Base-by-base conservation (phyloP, 2,888 invertebrate species). In the Sylvicola cinctus region DNA sequence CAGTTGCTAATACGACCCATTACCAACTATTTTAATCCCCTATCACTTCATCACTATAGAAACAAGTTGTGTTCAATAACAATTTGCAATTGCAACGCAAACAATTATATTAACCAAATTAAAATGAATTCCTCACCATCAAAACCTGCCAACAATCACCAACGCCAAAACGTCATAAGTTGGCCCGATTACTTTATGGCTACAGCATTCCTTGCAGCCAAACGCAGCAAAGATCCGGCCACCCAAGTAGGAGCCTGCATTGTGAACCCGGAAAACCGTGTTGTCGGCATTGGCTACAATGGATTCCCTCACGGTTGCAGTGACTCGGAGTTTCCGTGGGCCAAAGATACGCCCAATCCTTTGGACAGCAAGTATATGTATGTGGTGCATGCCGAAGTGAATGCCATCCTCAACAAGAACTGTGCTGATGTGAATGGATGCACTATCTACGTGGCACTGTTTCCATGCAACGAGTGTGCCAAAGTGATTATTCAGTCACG, bases 151-250 rank as follows among this genome's bases (percentile, higher is more conserved):
- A n/a, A n/a, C n/a, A n/a, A n/a, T n/a, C n/a, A n/a, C n/a, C n/a
- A 77, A 54, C 60, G 76, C 28, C 43, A 50, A 26, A 68, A 70
- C 40, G 85, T 78, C 47, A 52, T 95, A 20, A 66, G 69, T 28
- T 95, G 93, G 93, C 66, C 74, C 38, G 95, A 96, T 43, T 95
- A 91, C 57, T 96, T 95, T 51, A 95, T 96, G 95, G 80, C 83
- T 1, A 70, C 76, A 7, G 91, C 93, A 3, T 73, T 90, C 48
- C 61, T 96, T 16, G 78, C 90, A 2, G 81, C 91, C 1, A 79
- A 85, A 61, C 65, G 95, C 36, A 93, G 93, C 50, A 96, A 96
- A 61, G 96, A 96, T 61, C 95, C 95, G 0, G 62, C 61, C 34
- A 78, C 79, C 3, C 91, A 95, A 67, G 91, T 91, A 13, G 96